A percentile compares a stretch with the other conserved stretches of the same genome.
phyloP scores from a whole-genome alignment of 2,888 invertebrate species.

The Sipha maydis region DNA sequence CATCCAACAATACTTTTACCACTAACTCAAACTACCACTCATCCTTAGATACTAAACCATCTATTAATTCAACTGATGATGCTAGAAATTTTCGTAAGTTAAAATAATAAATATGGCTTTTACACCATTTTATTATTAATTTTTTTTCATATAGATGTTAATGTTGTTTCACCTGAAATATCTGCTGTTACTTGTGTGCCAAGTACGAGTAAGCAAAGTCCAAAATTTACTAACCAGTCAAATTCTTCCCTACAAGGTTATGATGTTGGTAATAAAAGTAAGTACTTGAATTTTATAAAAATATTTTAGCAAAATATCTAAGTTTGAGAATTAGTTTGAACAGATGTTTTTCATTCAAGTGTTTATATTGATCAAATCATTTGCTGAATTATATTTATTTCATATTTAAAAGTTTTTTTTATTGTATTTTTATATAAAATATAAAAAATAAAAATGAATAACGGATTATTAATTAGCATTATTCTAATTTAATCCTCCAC shows the following conservation, averaged over 20 bases:
- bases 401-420: too few relatives aligned
- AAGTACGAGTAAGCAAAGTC: conserved; percentile 48
- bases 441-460: too few relatives aligned
- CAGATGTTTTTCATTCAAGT: too few relatives aligned
- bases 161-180: conserved; percentile 27
- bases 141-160: neutral
- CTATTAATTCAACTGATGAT: conserved; percentile 6
- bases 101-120: neutral
- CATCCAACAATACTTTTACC: conserved; percentile 27
- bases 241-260: neutral
- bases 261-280: conserved; percentile 14
- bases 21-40: neutral
- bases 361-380: too few relatives aligned
- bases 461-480: too few relatives aligned
- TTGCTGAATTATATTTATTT: too few relatives aligned
- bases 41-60: neutral
- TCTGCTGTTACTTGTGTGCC: conserved; percentile 43
- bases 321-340: neutral
- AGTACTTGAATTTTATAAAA: neutral
- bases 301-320: neutral
- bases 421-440: too few relatives aligned
- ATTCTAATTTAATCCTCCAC: too few relatives aligned
- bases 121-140: neutral
- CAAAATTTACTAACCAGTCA: conserved; percentile 29
- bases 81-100: conserved; percentile 19